These are phyloP conservation scores for Vidua macroura DNA, from an alignment of 2,113 vertebrate species.

Conservation along the genomic window DNA sequence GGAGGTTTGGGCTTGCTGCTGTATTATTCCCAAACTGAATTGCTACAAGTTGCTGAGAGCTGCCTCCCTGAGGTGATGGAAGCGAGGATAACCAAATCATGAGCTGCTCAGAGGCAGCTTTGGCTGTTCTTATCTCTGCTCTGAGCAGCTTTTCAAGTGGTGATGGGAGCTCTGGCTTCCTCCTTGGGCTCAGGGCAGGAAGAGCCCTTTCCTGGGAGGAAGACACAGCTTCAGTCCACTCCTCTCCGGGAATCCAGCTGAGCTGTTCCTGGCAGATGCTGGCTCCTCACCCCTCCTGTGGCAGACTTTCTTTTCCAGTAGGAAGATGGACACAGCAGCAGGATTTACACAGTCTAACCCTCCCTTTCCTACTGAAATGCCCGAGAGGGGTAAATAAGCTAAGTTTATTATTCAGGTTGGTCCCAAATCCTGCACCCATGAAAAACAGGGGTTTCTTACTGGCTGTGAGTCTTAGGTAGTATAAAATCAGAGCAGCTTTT, in stretches of 20 bases:
- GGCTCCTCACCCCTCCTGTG: background rate
- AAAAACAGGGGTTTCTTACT: background rate
- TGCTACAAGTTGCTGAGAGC: background rate
- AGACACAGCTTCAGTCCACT: background rate
- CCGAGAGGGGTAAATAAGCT: fast-evolving
- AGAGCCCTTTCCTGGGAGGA: background rate
- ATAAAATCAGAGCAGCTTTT: background rate
- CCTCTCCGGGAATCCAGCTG: background rate
- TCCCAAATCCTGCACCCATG: background rate
- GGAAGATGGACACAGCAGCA: background rate
- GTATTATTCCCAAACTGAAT: background rate
- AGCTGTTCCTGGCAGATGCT: background rate
- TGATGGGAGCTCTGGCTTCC: background rate
- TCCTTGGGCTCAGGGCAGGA: background rate
- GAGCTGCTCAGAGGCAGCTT: background rate
- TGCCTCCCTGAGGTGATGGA: background rate
- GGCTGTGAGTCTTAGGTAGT: background rate
- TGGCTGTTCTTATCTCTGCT: background rate
- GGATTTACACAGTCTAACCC: background rate
- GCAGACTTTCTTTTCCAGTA: background rate
- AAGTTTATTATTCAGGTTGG: background rate
- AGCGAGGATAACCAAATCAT: background rate
- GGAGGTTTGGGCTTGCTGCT: background rate
- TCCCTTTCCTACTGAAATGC: background rate
- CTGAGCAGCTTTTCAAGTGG: background rate